These are phyloP conservation scores for Laothoe populi DNA, from an alignment of 2,888 invertebrate genomes.

Conservation along the genomic window DNA sequence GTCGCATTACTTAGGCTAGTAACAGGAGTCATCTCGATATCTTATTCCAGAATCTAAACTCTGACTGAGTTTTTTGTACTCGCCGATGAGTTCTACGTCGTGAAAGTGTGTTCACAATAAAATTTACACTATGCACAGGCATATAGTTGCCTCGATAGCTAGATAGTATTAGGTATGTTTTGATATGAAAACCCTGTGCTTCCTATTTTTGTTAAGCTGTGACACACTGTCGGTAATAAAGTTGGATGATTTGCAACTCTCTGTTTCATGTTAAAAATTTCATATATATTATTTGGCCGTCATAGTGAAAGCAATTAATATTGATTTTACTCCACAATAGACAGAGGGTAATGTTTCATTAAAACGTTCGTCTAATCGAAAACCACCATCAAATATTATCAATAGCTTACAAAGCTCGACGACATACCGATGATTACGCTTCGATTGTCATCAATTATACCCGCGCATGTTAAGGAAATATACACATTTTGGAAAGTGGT, in stretches of 20 bases:
- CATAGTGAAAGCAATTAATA: background rate
- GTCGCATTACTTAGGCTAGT: no score
- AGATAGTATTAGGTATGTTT: no score
- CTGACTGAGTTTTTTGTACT: no score
- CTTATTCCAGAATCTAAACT: no score
- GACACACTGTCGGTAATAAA: no score
- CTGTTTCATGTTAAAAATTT: background rate
- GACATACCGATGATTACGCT: constrained; percentile 1
- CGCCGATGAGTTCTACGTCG: no score
- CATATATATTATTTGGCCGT: background rate
- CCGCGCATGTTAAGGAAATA: background rate
- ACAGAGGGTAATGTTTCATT: background rate
- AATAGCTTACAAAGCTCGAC: constrained; percentile 1
- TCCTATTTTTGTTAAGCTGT: no score
- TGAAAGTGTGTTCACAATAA: no score
- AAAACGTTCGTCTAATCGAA: background rate
- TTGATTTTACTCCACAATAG: background rate
- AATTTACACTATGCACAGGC: no score
- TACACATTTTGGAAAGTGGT: background rate
- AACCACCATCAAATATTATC: background rate
- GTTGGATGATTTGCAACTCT: background rate
- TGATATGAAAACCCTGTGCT: no score
- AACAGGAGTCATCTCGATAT: no score
- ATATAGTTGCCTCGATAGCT: no score
- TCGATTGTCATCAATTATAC: constrained; percentile 8